Percentiles rank a stretch among this genome's conserved stretches.
phyloP scores from a whole-genome alignment of 2,888 invertebrate species.

The Lithophane socia region DNA sequence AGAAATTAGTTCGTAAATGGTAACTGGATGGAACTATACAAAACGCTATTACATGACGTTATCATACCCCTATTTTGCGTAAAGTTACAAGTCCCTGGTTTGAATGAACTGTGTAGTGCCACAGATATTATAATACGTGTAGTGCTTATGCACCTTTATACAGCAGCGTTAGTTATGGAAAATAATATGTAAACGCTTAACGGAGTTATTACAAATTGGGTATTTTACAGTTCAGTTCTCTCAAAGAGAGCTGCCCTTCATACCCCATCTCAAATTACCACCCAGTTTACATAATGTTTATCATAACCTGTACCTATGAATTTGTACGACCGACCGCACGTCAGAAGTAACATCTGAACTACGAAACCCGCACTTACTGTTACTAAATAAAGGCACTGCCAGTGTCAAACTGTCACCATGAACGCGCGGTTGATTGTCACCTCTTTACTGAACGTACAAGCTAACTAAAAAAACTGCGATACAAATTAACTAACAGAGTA shows the following conservation, averaged over 20 bases:
- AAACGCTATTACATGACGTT: too few species aligned
- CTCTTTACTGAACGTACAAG: neutral
- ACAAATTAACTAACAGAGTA: slow-evolving; percentile 21
- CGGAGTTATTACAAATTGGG: too few species aligned
- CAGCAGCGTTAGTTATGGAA: neutral
- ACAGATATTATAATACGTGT: too few species aligned
- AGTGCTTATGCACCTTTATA: neutral
- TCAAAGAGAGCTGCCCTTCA: too few species aligned
- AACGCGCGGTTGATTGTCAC: neutral
- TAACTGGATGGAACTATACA: too few species aligned
- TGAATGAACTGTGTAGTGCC: neutral
- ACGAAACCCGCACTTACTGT: neutral
- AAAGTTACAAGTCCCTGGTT: neutral
- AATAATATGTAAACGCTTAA: neutral
- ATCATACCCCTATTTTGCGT: too few species aligned
- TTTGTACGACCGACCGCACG: too few species aligned
- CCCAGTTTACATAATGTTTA: neutral
- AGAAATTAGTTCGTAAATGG: too few species aligned
- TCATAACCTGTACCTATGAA: neutral
- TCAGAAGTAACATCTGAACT: neutral
- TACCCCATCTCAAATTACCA: neutral
- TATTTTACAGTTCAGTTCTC: neutral
- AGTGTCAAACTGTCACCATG: neutral
- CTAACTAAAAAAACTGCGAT: slow-evolving; percentile 12
- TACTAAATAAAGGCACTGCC: neutral